Conservation (phyloP, 2,888 invertebrate genomes). For the Thera britannica region DNA sequence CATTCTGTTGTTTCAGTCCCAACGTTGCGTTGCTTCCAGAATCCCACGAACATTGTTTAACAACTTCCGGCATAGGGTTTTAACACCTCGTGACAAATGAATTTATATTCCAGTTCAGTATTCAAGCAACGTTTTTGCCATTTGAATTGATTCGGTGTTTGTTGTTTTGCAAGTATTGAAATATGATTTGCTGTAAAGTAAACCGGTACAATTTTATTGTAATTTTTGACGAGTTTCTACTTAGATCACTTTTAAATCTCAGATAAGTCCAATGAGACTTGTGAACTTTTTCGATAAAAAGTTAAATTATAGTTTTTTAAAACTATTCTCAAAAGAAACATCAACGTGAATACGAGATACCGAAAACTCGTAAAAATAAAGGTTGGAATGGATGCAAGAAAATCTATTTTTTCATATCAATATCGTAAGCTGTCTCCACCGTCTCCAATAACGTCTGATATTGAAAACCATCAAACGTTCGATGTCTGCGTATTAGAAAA, state of each 20-base stretch:
- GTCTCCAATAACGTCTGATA: slow-evolving; percentile 44
- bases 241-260: not conserved
- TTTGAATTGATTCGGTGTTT: slow-evolving; percentile 43
- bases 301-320: slow-evolving; percentile 20
- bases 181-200: slow-evolving; percentile 13
- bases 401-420: slow-evolving; percentile 44
- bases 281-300: slow-evolving; percentile 9
- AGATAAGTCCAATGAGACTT: not conserved
- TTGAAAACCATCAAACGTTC: slow-evolving; percentile 43
- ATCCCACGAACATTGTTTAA: slow-evolving; percentile 48
- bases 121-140: slow-evolving; percentile 38
- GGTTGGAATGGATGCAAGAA: slow-evolving; percentile 36
- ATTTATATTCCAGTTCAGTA: slow-evolving; percentile 37
- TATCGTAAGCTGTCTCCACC: slow-evolving; percentile 42
- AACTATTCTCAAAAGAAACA: slow-evolving; percentile 25
- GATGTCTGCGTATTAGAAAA: slow-evolving; percentile 53
- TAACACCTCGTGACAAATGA: slow-evolving; percentile 46
- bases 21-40: slow-evolving; percentile 40
- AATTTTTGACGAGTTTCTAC: not conserved
- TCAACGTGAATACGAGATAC: slow-evolving; percentile 27
- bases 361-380: slow-evolving; percentile 36
- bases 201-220: not conserved
- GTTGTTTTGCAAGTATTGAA: slow-evolving; percentile 16
- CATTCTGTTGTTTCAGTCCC: slow-evolving; percentile 52
- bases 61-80: slow-evolving; percentile 49